Evolutionary conservation across 2,888 invertebrate species (phyloP), one percentile per base, ranked within the genome.

Genomic region (Strigamia crassipes): DNA sequence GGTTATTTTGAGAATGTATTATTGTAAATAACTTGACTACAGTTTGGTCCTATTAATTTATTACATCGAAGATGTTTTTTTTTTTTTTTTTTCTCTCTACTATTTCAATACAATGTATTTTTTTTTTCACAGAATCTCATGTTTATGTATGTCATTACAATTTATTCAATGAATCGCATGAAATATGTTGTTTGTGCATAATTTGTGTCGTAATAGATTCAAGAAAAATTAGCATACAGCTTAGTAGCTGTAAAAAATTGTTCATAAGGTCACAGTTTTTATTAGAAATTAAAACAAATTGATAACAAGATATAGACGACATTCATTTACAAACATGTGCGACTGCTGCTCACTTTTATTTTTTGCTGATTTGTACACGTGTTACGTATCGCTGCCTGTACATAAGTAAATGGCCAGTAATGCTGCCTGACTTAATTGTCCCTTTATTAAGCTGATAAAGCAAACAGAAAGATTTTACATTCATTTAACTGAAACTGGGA

Each of bases 1-100:
- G 73, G 31, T 31, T 73, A 23, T 73, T 31, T 73, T 73, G 27
- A 73, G 73, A 31, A 13, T 73, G 73, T 80, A 80, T 80, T 80
- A 80, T 80, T 80, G 80, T 80, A 80, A 80, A 80, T 80, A 80
- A 51, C 80, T 41, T 51, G 51, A 80, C 31, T 42, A 80, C 80
- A 51, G 80, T 80, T 80, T 80, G 73, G 31, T 73, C 73, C 31
- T 27, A 73, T 73, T 73, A 73, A 73, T 73, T 73, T 73, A 73
- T 73, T 73, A 73, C 73, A 73, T 73, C 73, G 73, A 73, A 73
- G 73, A 73, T 73, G 73, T 73, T 73, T 73, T 73, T 31, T 2
- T 15, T 21, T 61, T n/a, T 1, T 23, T 46, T 56, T n/a, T 1
- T 23, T 46, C 18, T 56, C 18, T 56, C n/a, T 56, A 56, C 6